phyloP scores from a whole-genome alignment of 2,888 invertebrate genomes.

The Busseola fusca region DNA sequence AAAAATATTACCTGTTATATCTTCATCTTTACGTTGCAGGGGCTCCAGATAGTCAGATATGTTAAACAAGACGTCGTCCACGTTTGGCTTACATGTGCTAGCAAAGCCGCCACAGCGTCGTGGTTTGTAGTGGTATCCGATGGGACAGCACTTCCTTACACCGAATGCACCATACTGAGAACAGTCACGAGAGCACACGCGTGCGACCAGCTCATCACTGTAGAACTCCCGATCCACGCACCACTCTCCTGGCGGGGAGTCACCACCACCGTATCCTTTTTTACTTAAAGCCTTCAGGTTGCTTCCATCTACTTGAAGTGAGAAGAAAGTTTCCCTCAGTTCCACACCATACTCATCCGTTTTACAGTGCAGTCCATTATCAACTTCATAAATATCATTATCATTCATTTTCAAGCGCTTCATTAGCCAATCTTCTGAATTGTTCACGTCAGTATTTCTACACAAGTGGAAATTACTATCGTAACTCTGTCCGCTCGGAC shows the following conservation, averaged over 20 bases:
- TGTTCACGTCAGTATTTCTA: slow-evolving; percentile 62
- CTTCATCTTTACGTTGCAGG: slow-evolving; percentile 62
- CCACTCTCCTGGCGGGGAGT: slow-evolving; percentile 77
- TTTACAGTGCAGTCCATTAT: slow-evolving; percentile 77
- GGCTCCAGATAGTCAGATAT: slow-evolving; percentile 76
- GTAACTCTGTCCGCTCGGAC: slow-evolving; percentile 77
- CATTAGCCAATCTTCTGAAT: slow-evolving; percentile 70
- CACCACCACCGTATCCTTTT: slow-evolving; percentile 60
- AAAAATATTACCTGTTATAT: slow-evolving; percentile 71
- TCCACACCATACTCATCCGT: slow-evolving; percentile 77
- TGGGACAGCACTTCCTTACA: slow-evolving; percentile 88
- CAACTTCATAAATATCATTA: slow-evolving; percentile 75
- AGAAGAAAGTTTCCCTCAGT: slow-evolving; percentile 72
- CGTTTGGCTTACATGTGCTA: slow-evolving; percentile 77
- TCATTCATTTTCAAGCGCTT: slow-evolving; percentile 65
- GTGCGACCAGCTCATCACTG: slow-evolving; percentile 70
- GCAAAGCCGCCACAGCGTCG: slow-evolving; percentile 71
- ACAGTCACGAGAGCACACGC: slow-evolving; percentile 79
- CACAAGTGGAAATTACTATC: slow-evolving; percentile 77
- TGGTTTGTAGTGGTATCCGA: slow-evolving; percentile 84
- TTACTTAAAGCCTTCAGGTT: slow-evolving; percentile 67
- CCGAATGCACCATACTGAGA: slow-evolving; percentile 78
- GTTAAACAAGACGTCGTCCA: slow-evolving; percentile 73
- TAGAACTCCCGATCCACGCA: slow-evolving; percentile 78
- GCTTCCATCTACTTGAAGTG: slow-evolving; percentile 72